Conservation (phyloP, 1,140 invertebrate species). For the Alviniconcha marisindica region DNA sequence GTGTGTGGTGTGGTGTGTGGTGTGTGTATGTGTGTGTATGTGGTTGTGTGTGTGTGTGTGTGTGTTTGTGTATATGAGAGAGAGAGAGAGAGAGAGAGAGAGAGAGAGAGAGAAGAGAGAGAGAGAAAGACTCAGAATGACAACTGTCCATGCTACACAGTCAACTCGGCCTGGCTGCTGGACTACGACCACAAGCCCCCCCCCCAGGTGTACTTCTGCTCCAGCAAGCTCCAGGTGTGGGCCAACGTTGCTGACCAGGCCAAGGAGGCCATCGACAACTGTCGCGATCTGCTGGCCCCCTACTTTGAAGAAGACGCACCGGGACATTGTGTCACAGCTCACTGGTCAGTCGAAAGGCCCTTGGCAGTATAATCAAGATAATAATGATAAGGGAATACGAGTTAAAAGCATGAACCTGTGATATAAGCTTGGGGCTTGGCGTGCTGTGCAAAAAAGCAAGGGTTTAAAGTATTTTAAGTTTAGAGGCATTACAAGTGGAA, state of each 20-base stretch:
- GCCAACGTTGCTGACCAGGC: conserved; percentile 68
- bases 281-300: conserved; percentile 54
- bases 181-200: conserved; percentile 55
- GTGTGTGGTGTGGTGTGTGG: not conserved
- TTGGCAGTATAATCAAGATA: no score
- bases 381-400: no score
- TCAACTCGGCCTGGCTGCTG: conserved; percentile 69
- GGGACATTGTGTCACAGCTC: conserved; percentile 66
- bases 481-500: no score
- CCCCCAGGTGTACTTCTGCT: conserved; percentile 66
- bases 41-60: not conserved
- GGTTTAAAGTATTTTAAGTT: no score
- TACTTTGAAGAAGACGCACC: conserved; percentile 69
- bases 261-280: conserved; percentile 60
- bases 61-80: not conserved
- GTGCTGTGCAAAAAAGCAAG: no score
- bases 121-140: no score
- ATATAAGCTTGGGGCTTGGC: no score
- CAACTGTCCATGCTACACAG: no score
- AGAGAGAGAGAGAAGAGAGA: no score
- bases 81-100: no score
- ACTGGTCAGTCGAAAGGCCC: conserved; percentile 67
- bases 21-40: not conserved
- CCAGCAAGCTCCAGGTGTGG: conserved; percentile 70
- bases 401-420: no score